Percentiles rank a stretch among this genome's conserved stretches.
Evolutionary conservation across 2,888 invertebrate genomes (phyloP).

Genomic region (Cryptosula pallasiana): DNA sequence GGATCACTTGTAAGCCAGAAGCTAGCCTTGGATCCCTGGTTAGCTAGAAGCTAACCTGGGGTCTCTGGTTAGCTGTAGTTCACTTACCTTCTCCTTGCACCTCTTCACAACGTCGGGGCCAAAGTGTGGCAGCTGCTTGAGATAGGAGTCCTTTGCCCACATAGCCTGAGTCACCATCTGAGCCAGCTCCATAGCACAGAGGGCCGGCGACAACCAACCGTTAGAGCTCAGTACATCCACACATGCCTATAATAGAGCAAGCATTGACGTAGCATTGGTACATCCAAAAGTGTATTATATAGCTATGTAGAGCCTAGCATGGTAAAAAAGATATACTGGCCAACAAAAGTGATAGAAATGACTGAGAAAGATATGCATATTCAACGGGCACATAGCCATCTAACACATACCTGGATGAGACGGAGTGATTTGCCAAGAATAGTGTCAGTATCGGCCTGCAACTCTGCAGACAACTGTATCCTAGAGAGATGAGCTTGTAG

Average conservation of each 20-base stretch:
- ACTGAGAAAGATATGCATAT: no score
- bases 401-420: conserved; percentile 47
- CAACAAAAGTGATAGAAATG: no score
- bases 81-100: conserved; percentile 75
- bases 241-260: conserved; percentile 66
- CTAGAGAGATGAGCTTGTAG: conserved; percentile 93
- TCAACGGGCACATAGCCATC: no score
- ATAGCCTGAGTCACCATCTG: conserved; percentile 99
- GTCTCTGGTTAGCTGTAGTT: no score
- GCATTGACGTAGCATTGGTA: no score
- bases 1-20: no score
- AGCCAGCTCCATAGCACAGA: conserved; percentile 98
- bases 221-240: conserved; percentile 86
- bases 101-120: conserved; percentile 78
- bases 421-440: conserved; percentile 66
- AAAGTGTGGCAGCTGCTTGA: conserved; percentile 95
- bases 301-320: no score
- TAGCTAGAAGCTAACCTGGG: no score
- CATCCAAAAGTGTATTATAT: no score
- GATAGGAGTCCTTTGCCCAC: conserved; percentile 98
- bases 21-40: no score
- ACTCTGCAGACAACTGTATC: conserved; percentile 87
- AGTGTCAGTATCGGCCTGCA: conserved; percentile 89
- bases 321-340: no score
- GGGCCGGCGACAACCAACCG: conserved; percentile 96